Evolutionary conservation across 2,888 invertebrate genomes (phyloP), one percentile per base, ranked within the genome.

Genomic region (Metalampra italica): DNA sequence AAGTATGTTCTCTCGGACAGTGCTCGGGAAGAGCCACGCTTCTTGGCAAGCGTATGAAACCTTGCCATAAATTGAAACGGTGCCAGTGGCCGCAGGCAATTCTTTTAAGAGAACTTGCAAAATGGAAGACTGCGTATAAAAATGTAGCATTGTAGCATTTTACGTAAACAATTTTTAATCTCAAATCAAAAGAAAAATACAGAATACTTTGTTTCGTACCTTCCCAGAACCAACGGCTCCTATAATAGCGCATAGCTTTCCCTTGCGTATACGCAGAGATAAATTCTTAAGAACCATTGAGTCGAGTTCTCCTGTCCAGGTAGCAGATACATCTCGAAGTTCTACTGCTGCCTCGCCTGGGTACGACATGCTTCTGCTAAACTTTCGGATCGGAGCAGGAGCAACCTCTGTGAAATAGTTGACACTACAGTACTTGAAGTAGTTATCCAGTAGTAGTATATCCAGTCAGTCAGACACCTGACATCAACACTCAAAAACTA

Each of bases 1-100:
- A n/a, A 95, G 75, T 62, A 97, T 96, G 78, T 97, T 97, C 68
- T 96, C 95, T 45, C 94, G 87, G 0, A 97, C 91, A 0, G 94
- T 93, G 12, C 92, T 92, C 0, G 93, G 93, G 71, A 94, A 95
- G 0, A 95, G 91, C 97, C 97, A 97, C 7, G 97, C 92, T 71
- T 97, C 95, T 78, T 97, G 96, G 57, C 94, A 91, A 0, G 95
- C 94, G 75, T 96, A 97, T 29, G 94, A 93, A 11, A 93, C 51
- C 34, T 71, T 83, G 2, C 93, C 96, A 45, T 90, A 90, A 11
- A 94, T 87, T 47, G 91, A 84, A 14, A 96, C 79, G 9, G 82
- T 85, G 38, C 97, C 96, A 43, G 74, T 66, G 5, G 83, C 78
- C 32, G 93, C 74, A 0, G 92, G 92, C 53, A 96, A 82, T 78